A percentile compares a stretch with the other conserved stretches of the same genome.
phyloP scores from a whole-genome alignment of 1,140 invertebrate genomes.

The Diprion similis region DNA sequence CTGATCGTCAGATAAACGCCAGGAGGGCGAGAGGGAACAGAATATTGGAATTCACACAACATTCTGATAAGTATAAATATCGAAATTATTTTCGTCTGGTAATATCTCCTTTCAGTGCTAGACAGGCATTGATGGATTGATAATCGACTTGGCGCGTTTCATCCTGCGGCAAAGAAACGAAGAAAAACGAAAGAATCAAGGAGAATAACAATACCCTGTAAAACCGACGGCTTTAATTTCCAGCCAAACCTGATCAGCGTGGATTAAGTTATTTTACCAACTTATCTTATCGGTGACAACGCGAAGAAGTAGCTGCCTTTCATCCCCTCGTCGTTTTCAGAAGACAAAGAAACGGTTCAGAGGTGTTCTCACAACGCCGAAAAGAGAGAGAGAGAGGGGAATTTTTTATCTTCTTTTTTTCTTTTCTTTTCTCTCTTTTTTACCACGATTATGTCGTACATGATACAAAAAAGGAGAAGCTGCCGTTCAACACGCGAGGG shows the following conservation, averaged over 20 bases:
- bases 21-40: not conserved
- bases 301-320: not conserved
- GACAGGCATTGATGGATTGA: not conserved
- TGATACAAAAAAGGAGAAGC: too few species aligned
- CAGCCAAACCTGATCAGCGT: not conserved
- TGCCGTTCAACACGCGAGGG: too few species aligned
- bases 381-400: too few species aligned
- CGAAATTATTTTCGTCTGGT: not conserved
- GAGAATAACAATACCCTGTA: not conserved
- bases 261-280: not conserved
- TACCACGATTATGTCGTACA: too few species aligned
- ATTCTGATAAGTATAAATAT: not conserved
- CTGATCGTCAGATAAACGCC: not conserved
- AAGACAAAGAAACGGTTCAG: not conserved
- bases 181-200: not conserved
- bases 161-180: not conserved
- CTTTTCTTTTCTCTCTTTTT: too few species aligned
- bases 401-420: too few species aligned
- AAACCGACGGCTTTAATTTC: not conserved
- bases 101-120: not conserved
- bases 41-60: not conserved
- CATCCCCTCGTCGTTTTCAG: not conserved
- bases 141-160: not conserved
- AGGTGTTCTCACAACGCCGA: not conserved
- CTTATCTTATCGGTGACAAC: not conserved